These are phyloP conservation scores for Dynastes tityus DNA, from an alignment of 2,888 invertebrate species.

Conservation along the genomic window DNA sequence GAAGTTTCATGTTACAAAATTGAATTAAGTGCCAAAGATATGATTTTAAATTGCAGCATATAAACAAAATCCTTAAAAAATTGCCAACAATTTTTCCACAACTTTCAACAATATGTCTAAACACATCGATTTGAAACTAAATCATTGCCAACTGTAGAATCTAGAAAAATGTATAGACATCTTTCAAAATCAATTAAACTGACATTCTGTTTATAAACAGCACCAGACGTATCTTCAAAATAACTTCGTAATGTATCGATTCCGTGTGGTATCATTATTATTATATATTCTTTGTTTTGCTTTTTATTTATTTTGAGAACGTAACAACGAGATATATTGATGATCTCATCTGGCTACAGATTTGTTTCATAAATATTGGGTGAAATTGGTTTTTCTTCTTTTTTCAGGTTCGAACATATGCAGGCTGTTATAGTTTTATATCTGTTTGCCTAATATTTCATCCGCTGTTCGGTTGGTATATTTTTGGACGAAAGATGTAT, in stretches of 20 bases:
- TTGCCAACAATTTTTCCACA: too few species aligned
- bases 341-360: not conserved
- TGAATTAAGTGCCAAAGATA: too few species aligned
- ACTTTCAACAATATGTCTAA: too few species aligned
- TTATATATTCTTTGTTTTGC: not conserved
- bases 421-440: not conserved
- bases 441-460: not conserved
- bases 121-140: too few species aligned
- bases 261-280: not conserved
- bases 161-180: not conserved
- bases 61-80: too few species aligned
- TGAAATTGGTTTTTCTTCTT: not conserved
- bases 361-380: slow-evolving; percentile 2
- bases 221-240: not conserved
- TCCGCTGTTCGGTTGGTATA: too few species aligned
- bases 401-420: slow-evolving; percentile 3
- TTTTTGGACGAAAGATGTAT: too few species aligned
- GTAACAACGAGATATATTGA: slow-evolving; percentile 4
- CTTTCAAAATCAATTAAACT: not conserved
- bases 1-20: too few species aligned
- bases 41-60: too few species aligned
- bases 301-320: not conserved
- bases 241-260: not conserved
- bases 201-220: slow-evolving; percentile 7
- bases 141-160: not conserved